A percentile compares a stretch with the other conserved stretches of the same genome.
Evolutionary conservation across 2,888 invertebrate genomes (phyloP).

Genomic region (Eucera pruinosa): DNA sequence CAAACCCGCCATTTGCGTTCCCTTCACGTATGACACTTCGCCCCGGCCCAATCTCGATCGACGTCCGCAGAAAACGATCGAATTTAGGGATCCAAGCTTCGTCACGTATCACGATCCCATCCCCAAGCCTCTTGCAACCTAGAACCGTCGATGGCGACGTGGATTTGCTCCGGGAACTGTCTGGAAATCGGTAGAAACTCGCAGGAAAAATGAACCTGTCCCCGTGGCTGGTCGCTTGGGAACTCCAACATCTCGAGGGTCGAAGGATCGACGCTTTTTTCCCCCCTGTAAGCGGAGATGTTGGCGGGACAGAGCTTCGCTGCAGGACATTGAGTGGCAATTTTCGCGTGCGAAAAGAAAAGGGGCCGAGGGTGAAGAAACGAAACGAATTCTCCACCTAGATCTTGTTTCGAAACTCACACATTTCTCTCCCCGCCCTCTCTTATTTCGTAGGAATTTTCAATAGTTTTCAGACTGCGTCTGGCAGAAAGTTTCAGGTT

Average conservation of each 20-base stretch:
- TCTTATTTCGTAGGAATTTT: background rate
- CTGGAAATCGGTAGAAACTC: slow-evolving; percentile 49
- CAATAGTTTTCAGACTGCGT: too few relatives aligned
- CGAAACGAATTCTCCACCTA: background rate
- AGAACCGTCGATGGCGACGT: slow-evolving; percentile 39
- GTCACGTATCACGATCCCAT: slow-evolving; percentile 23
- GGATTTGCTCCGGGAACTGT: slow-evolving; percentile 53
- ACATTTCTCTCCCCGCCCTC: background rate
- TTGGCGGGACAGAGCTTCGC: background rate
- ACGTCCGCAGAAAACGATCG: slow-evolving; percentile 38
- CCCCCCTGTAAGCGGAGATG: slow-evolving; percentile 4
- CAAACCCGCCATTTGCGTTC: slow-evolving; percentile 45
- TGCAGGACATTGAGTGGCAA: slow-evolving; percentile 21
- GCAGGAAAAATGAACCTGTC: slow-evolving; percentile 68
- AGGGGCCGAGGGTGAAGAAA: background rate
- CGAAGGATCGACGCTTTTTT: slow-evolving; percentile 7
- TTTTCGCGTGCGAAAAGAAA: slow-evolving; percentile 6
- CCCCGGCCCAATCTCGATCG: slow-evolving; percentile 35
- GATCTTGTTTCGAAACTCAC: background rate
- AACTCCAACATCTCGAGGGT: slow-evolving; percentile 14
- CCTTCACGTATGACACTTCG: slow-evolving; percentile 45
- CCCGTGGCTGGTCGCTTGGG: slow-evolving; percentile 34
- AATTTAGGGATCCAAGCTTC: slow-evolving; percentile 20
- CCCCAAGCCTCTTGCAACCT: slow-evolving; percentile 20
- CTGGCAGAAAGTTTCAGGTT: too few relatives aligned